Evolutionary conservation across 2,113 vertebrate genomes (phyloP).

Genomic region (Calonectris borealis): DNA sequence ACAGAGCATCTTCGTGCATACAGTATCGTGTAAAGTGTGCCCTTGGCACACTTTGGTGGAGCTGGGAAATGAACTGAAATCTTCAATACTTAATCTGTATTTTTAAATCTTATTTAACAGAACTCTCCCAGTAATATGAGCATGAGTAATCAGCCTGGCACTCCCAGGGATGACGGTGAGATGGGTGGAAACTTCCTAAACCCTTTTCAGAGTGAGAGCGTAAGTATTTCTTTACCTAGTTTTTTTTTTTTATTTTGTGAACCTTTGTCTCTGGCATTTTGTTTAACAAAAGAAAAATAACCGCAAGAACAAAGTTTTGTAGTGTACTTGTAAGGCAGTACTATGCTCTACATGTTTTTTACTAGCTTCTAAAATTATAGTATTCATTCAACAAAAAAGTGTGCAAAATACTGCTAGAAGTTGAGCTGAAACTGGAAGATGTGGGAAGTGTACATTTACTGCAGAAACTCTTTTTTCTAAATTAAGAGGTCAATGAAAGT

Average conservation of each 20-base stretch:
- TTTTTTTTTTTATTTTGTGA: neutral
- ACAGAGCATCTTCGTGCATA: neutral
- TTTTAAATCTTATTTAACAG: slow-evolving; percentile 74
- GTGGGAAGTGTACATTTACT: neutral
- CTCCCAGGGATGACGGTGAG: slow-evolving; percentile 95
- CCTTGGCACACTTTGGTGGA: neutral
- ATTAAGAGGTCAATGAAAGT: neutral
- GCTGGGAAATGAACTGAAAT: neutral
- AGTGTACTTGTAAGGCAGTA: neutral
- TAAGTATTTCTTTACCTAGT: slow-evolving; percentile 66
- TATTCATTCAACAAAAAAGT: neutral
- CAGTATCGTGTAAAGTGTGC: neutral
- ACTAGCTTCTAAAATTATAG: neutral
- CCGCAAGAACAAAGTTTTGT: neutral
- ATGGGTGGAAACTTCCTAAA: slow-evolving; percentile 98
- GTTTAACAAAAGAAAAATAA: neutral
- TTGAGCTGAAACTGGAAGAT: neutral
- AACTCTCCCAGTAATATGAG: slow-evolving; percentile 98
- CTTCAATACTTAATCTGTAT: slow-evolving; percentile 7
- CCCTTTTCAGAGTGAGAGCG: slow-evolving; percentile 97
- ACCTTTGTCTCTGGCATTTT: neutral
- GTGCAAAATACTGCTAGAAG: neutral
- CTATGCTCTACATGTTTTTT: neutral
- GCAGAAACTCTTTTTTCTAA: neutral
- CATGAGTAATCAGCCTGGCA: slow-evolving; percentile 98